Evolutionary conservation across 2,888 invertebrate genomes (phyloP), one percentile per base, ranked within the genome.

Genomic region (Rhagonycha lutea): DNA sequence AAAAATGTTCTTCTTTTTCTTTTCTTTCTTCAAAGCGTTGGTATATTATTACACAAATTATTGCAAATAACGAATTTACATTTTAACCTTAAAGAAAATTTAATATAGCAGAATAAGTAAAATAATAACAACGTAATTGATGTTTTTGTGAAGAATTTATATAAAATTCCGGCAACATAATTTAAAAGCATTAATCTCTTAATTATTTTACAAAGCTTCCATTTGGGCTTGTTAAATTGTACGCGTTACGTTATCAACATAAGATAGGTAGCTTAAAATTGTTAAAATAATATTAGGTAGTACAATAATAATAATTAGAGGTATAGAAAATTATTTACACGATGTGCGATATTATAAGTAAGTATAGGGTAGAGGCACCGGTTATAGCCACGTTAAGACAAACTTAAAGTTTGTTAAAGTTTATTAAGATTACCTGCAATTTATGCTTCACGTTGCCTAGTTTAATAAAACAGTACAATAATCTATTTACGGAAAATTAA

Each of bases 121-220:
- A 47, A 47, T 47, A 47, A 47, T 47, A 47, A 47, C 32, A 4
- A 32, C 47, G 47, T 47, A 47, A 47, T 47, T 47, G 47, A 47
- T 47, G 47, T 47, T 47, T 47, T 9, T 47, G 47, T 47, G 68
- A 68, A 61, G 61, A 72, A 72, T 72, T 72, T 72, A 72, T 72
- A 72, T 72, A 72, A 68, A 72, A 72, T 72, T 68, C 61, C 72
- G n/a, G 47, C 61, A 72, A 72, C 72, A 72, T 72, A 72, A 72
- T 72, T 72, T 68, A 72, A 67, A 68, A 67, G 68, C 68, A 72
- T 72, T 72, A 72, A 72, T 72, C 72, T 72, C 61, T 61, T 61
- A 72, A 68, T 61, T 68, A 72, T 47, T 72, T 72, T 72, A 67
- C 65, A 67, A 60, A 72, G 68, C 68, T 61, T 67, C 72, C 72